A percentile compares a stretch with the other conserved stretches of the same genome.
These are phyloP conservation scores for Liparis tanakae DNA, from an alignment of 2,797 vertebrate genomes.

Conservation along the genomic window DNA sequence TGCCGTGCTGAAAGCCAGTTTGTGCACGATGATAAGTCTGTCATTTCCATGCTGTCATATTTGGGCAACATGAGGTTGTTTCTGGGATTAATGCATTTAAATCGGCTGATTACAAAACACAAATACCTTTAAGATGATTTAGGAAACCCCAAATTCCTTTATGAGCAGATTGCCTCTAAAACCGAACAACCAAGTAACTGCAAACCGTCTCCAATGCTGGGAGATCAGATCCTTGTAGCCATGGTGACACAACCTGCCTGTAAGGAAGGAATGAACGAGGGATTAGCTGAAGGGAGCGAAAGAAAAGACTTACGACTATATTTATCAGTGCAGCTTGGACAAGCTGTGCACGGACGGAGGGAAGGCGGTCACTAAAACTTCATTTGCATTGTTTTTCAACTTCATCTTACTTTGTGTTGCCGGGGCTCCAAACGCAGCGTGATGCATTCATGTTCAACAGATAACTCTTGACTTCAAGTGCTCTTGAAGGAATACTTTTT, in stretches of 20 bases:
- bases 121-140: conserved; percentile 26
- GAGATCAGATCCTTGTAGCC: conserved; percentile 66
- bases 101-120: conserved; percentile 45
- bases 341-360: conserved; percentile 33
- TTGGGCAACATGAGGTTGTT: conserved; percentile 4
- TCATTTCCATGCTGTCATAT: not conserved
- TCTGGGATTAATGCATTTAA: conserved; percentile 30
- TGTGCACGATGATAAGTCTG: conserved; percentile 1
- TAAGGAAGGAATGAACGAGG: conserved; percentile 73
- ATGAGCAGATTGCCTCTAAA: conserved; percentile 17
- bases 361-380: conserved; percentile 27
- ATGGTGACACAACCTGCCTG: conserved; percentile 70
- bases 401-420: conserved; percentile 39
- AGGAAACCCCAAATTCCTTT: conserved; percentile 6
- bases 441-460: conserved; percentile 26
- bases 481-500: conserved; percentile 2
- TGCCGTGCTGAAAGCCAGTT: conserved; percentile 4
- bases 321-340: conserved; percentile 66
- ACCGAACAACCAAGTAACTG: conserved; percentile 11
- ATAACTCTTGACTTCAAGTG: conserved; percentile 41
- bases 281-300: conserved; percentile 69
- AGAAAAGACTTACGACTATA: conserved; percentile 66
- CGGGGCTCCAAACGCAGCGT: not conserved
- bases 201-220: not conserved
- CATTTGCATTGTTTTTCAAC: conserved; percentile 40